These are phyloP conservation scores for Archips xylosteana DNA, from an alignment of 2,888 invertebrate species.

Conservation along the genomic window DNA sequence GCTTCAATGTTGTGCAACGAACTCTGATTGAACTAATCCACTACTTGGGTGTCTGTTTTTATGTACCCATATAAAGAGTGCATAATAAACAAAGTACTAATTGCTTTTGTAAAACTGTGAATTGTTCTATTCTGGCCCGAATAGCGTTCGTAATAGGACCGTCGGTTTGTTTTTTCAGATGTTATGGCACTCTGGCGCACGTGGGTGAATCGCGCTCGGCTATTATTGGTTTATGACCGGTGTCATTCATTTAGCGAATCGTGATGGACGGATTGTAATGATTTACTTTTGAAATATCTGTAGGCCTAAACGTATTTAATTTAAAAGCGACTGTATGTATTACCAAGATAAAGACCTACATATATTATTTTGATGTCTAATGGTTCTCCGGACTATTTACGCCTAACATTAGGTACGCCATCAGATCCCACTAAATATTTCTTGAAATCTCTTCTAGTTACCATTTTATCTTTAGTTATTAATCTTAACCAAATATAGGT, in stretches of 20 bases:
- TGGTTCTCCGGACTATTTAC: no score
- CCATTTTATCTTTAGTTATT: no score
- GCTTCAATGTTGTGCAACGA: constrained; percentile 68
- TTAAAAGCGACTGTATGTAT: not conserved
- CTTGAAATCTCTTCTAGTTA: no score
- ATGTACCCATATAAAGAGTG: constrained; percentile 70
- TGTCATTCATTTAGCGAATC: constrained; percentile 80
- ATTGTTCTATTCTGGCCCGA: constrained; percentile 54
- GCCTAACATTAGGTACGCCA: no score
- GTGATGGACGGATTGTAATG: constrained; percentile 65
- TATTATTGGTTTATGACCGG: constrained; percentile 72
- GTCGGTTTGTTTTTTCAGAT: constrained; percentile 36
- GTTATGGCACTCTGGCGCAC: constrained; percentile 54
- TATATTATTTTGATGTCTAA: no score
- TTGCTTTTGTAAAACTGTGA: constrained; percentile 36
- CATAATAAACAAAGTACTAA: constrained; percentile 66
- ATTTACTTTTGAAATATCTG: constrained; percentile 51
- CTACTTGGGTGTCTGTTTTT: constrained; percentile 84
- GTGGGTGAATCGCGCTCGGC: constrained; percentile 71
- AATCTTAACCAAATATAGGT: no score
- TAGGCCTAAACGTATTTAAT: not conserved
- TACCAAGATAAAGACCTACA: not conserved
- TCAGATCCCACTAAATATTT: no score
- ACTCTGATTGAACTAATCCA: constrained; percentile 73
- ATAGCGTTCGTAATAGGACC: constrained; percentile 47